Base-by-base conservation (phyloP, 2,113 vertebrate genomes). In the Pantherophis guttatus region DNA sequence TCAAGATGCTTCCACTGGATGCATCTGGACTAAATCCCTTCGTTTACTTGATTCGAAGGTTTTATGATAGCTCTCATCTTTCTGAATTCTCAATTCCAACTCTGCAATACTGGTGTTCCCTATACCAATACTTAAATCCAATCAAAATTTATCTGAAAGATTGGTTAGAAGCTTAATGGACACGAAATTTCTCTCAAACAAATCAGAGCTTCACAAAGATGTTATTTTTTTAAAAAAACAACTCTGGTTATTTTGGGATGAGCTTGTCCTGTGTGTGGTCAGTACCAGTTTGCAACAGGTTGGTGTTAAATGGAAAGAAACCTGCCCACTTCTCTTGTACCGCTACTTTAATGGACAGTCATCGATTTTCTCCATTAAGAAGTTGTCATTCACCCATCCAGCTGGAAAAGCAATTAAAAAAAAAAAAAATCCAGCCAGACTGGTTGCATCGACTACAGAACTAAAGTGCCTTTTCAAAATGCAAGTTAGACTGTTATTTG, bases 351-450 rank as follows among this genome's bases (percentile, higher is more conserved):
- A 96, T 96, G 97, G 95, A 97, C 96, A 95, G 95, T 95, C 97
- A 98, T 98, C 97, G 97, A 98, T 98, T 98, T 97, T 96, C 95
- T 97, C 97, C 97, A 98, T 98, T 98, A 98, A 97, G 97, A 96
- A 97, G 94, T 96, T 98, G 98, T 98, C 98, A 98, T 92, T 55
- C 96, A 98, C 98, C 97, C 97, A 97, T 97, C 97, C 97, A 98
- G 97, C 97, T 98, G 98, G 98, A 98, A 97, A 96, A 97, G 95
- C 24, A 52, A 39, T 15, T 26, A 33, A 88, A 23, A 91, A 55
- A 26, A 29, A 23, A 6, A 59, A 70, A 97, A 96, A 0, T 7
- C 33, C 97, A 97, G 97, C 97, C 97, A 97, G 97, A 96, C 96
- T 98, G 97, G 97, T 95, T 95, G 94, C 96, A 95, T 96, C 97